A percentile compares a stretch with the other conserved stretches of the same genome.
phyloP scores from a whole-genome alignment of 2,888 invertebrate species.

The Acanthosepion lycidas region DNA sequence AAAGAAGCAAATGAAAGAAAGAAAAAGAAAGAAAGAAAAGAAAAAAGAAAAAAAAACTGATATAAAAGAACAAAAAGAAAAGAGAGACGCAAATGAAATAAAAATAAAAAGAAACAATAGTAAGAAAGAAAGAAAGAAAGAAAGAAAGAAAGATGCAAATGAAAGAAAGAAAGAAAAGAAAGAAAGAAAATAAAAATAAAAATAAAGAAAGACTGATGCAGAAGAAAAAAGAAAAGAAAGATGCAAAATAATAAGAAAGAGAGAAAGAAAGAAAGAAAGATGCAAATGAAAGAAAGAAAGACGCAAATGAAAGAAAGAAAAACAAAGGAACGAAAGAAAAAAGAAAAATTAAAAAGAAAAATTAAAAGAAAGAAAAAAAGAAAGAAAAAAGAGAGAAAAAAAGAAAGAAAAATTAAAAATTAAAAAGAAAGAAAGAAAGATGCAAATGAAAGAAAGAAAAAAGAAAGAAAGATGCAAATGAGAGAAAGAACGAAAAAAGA shows the following conservation, averaged over 20 bases:
- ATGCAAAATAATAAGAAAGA: too few relatives aligned
- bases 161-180: neutral
- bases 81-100: neutral
- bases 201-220: too few relatives aligned
- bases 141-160: too few relatives aligned
- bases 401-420: too few relatives aligned
- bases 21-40: neutral
- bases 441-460: too few relatives aligned
- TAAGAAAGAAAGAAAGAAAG: too few relatives aligned
- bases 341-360: neutral
- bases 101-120: neutral
- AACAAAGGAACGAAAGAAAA: fast-evolving
- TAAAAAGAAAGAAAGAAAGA: too few relatives aligned
- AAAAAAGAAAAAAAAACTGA: too few relatives aligned
- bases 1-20: too few relatives aligned
- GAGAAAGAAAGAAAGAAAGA: neutral
- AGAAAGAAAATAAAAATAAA: neutral
- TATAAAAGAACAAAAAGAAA: neutral
- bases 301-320: neutral
- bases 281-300: neutral
- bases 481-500: neutral
- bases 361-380: too few relatives aligned
- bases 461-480: neutral
- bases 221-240: too few relatives aligned
- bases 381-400: too few relatives aligned